Conservation (phyloP, 2,797 vertebrate genomes). For the Graptemys geographica region DNA sequence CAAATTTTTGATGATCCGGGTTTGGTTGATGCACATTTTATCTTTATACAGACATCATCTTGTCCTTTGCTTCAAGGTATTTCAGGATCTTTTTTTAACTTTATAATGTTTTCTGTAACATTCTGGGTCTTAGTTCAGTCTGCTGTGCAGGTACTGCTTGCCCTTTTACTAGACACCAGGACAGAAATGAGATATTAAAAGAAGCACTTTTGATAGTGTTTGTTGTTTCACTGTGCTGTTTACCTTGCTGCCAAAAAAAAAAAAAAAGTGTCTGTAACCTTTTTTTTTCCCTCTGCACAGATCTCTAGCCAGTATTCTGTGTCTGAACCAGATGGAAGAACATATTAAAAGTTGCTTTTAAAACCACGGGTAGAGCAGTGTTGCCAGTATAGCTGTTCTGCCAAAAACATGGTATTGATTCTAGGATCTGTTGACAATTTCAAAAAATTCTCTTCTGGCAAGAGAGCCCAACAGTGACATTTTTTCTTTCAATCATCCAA, state of each 20-base stretch:
- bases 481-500: constrained; percentile 28
- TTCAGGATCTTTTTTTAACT: constrained; percentile 37
- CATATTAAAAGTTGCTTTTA: constrained; percentile 66
- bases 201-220: neutral
- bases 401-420: constrained; percentile 62
- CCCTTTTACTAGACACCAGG: neutral
- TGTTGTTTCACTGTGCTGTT: neutral
- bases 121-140: neutral
- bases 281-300: constrained; percentile 9
- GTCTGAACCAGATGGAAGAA: constrained; percentile 60
- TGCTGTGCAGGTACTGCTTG: neutral
- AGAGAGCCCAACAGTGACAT: neutral
- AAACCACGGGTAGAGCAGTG: constrained; percentile 50
- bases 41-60: constrained; percentile 39
- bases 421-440: constrained; percentile 70
- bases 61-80: constrained; percentile 34
- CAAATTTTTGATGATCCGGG: neutral
- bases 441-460: constrained; percentile 51
- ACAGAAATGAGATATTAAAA: neutral
- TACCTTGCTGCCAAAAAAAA: neutral
- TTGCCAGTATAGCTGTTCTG: constrained; percentile 54
- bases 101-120: constrained; percentile 31
- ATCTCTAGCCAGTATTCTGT: constrained; percentile 30
- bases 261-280: neutral
- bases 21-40: constrained; percentile 16